Evolutionary conservation across 1,140 invertebrate genomes (phyloP), one percentile per base, ranked within the genome.

Genomic region (Sitobion miscanthi): DNA sequence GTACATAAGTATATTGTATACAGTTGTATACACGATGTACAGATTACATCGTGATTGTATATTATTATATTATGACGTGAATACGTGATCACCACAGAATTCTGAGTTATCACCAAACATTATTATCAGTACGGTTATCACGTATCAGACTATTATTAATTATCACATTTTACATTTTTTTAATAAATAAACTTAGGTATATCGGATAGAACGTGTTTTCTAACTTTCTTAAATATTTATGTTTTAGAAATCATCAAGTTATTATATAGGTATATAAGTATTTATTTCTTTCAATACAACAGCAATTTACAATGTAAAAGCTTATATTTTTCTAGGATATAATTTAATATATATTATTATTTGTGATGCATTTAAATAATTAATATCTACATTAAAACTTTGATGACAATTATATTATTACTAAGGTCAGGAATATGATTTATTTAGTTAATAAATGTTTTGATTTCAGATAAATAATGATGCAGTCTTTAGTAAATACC

Each of bases 401-500:
- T 69, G 4, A 11, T 69, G n/a, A n/a, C 52, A 54, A 54, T 54
- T 69, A 69, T 69, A 5, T 54, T 54, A 54, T 54, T 21, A 54
- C 7, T 35, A 88, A 20, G 21, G 30, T 52, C 25, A 11, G 5
- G 4, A 5, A 21, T 30, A 62, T 90, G 35, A 1, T 45, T 25
- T 90, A 30, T 90, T 90, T n/a, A 14, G 14, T 42, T 49, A 35
- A n/a, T 83, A 23, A 25, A 35, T 38, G 1, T 92, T 93, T 54
- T 83, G 38, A 35, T 93, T 93, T 1, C 30, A 93, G 91, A 92
- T 38, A 54, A 52, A 38, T 52, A 52, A 86, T 85, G 9, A 83
- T 93, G 77, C 91, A 93, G 25, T 86, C 91, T 25, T 42, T 93
- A 20, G 4, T 85, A 30, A 93, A 82, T 57, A 86, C 42, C 14